Evolutionary conservation across 2,113 vertebrate species (phyloP).

Genomic region (Nannobrachium achirus): DNA sequence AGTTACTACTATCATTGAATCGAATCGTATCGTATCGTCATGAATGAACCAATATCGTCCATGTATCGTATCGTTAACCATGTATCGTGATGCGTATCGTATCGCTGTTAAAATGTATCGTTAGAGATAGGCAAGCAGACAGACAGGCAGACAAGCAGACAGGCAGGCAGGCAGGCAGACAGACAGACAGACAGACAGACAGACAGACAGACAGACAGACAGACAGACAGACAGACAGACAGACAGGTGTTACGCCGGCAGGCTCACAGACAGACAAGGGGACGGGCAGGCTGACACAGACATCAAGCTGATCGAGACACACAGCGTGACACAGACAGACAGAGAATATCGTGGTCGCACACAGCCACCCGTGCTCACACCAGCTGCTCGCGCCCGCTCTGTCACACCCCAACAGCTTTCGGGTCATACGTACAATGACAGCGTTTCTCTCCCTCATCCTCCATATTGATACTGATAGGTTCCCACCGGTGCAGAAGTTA

Average conservation of each 20-base stretch:
- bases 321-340: neutral
- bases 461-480: conserved; percentile 11
- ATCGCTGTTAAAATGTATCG: too few species aligned
- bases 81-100: too few species aligned
- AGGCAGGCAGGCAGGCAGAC: too few species aligned
- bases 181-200: too few species aligned
- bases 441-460: neutral
- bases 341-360: neutral
- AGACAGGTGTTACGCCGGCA: neutral
- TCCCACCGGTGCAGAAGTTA: conserved; percentile 11
- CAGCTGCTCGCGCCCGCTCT: neutral
- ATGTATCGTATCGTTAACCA: too few species aligned
- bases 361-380: neutral
- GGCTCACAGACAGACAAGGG: neutral
- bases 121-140: too few species aligned
- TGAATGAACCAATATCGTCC: too few species aligned
- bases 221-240: neutral
- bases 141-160: too few species aligned
- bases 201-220: too few species aligned
- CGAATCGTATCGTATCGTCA: too few species aligned
- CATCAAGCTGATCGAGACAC: neutral
- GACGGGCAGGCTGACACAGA: neutral
- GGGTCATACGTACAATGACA: neutral
- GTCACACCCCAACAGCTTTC: neutral
- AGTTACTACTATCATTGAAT: too few species aligned